Base-by-base conservation (phyloP, 2,888 invertebrate genomes). In the Rotaria magnacalcarata region DNA sequence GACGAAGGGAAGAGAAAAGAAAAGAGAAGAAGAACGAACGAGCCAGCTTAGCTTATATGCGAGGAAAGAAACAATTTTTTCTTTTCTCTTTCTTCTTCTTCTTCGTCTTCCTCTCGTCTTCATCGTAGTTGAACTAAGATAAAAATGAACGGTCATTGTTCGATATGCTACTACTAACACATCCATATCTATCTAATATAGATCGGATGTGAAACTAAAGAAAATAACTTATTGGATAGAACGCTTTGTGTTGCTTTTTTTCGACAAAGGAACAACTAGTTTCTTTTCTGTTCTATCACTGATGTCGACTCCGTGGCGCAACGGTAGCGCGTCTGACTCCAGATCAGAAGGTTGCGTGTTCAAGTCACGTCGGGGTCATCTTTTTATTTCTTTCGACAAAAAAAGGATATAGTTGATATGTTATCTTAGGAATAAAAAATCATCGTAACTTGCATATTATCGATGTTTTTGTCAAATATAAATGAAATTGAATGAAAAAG, bases 291-390 rank as follows among this genome's bases (percentile, higher is more conserved):
- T 67, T 7, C 67, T 14, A 19, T 27, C 19, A 6, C 34, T 67
- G 14, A 34, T 19, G 67, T 67, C 34, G 86, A 86, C 86, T 86
- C 58, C 84, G 86, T 86, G 86, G 86, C 86, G 86, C 84, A 86
- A 86, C 75, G 86, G 86, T 86, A 86, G 86, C 86, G 86, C 86
- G 86, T 86, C 86, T 86, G 86, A 86, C 86, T 86, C 86, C 86
- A 86, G 86, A 86, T 86, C 86, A 86, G 86, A 86, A 86, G 86
- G 86, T 86, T 86, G 86, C 86, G 86, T 86, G 86, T 86, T 86
- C 86, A 74, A 86, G 86, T 86, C 86, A 86, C 86, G 86, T 86
- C 86, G 86, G 86, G 86, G 86, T 86, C 86, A 86, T 58, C 58
- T 54, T n/a, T 86, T 84, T 67, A 74, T 74, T 67, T 67, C 34